Conservation (phyloP, 2,888 invertebrate genomes). For the Tiphia femorata region DNA sequence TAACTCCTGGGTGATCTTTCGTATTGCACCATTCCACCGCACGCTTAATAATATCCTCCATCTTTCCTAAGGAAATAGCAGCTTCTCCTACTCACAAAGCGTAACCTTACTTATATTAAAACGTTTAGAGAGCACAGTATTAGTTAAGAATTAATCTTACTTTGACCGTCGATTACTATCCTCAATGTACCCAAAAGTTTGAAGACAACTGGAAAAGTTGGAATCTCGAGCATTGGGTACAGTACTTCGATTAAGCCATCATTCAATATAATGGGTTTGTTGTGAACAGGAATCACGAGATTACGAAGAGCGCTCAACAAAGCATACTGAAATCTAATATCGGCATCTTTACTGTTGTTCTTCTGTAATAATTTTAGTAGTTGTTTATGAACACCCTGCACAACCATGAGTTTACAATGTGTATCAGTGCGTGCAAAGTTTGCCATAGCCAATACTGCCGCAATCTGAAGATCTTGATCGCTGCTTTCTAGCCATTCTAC, state of each 20-base stretch:
- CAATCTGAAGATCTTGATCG: conserved; percentile 82
- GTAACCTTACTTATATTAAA: neutral
- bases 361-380: conserved; percentile 68
- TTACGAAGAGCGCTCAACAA: conserved; percentile 84
- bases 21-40: conserved; percentile 83
- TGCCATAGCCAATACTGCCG: conserved; percentile 87
- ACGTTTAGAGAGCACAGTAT: conserved; percentile 3
- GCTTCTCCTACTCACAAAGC: conserved; percentile 74
- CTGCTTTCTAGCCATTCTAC: conserved; percentile 82
- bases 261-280: conserved; percentile 81
- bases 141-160: conserved; percentile 66
- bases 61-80: conserved; percentile 77
- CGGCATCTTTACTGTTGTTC: conserved; percentile 44
- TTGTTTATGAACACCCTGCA: conserved; percentile 81
- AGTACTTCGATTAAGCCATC: conserved; percentile 81
- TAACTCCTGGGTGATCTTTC: conserved; percentile 86
- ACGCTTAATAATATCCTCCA: conserved; percentile 75
- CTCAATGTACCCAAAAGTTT: conserved; percentile 87
- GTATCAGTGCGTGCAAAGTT: conserved; percentile 91
- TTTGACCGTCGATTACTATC: conserved; percentile 89
- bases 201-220: conserved; percentile 86
- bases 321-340: conserved; percentile 77
- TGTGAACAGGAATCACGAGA: conserved; percentile 79
- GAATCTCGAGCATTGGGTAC: conserved; percentile 77
- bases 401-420: conserved; percentile 87